Evolutionary conservation across 1,140 invertebrate genomes (phyloP), one percentile per base, ranked within the genome.

Genomic region (Trichoplusia ni): DNA sequence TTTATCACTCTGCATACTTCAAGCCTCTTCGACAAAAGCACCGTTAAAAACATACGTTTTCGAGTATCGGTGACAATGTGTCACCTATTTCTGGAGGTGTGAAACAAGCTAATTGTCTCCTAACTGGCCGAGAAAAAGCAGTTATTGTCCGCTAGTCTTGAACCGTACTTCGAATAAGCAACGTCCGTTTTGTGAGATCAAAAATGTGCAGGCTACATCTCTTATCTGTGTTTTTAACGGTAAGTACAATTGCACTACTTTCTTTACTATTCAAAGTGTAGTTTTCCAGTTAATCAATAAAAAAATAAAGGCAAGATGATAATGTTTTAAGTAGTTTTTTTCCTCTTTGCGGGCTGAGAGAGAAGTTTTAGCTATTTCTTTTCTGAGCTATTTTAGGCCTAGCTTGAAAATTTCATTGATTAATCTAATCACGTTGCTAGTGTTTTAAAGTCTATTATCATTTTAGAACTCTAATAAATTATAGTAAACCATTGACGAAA

Each of bases 21-120:
- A 29, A 58, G 33, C 53, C 38, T 25, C 37, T 58, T 4, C 37
- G 38, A 0, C 2, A 9, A 11, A 42, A 29, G n/a, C 35, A 60
- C 56, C 44, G 53, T 63, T 49, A 62, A 59, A 49, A 62, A 58
- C 29, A 37, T 9, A 25, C 13, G 13, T 60, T 42, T 64, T 47
- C 8, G 42, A 46, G 18, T 53, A 58, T 65, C 64, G 74, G 69
- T 77, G 73, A 65, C 69, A 77, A 62, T 71, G 71, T 53, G 60
- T 77, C 58, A 73, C 69, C 64, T 69, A 73, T 82, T 81, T 79
- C 69, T 73, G 23, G 64, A 81, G 70, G 79, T 83, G 85, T 75
- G 81, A 85, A 87, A 78, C 75, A 71, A 75, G 66, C 58, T 87
- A 85, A 86, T 82, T 80, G 77, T 21, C 53, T 62, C 71, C 61